phyloP scores from a whole-genome alignment of 2,797 vertebrate genomes.

The Lates japonicus region DNA sequence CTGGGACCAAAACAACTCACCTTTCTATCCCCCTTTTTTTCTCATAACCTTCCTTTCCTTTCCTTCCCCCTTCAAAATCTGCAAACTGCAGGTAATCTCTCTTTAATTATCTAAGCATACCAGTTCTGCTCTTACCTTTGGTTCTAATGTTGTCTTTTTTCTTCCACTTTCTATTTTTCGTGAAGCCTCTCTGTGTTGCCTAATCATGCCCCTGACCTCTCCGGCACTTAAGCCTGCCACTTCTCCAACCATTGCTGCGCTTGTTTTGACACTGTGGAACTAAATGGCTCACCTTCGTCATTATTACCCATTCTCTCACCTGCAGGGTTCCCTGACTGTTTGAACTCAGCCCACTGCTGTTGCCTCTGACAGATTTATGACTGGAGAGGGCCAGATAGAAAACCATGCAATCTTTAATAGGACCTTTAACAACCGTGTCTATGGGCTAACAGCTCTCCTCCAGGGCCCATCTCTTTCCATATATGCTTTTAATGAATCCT shows the following conservation, averaged over 20 bases:
- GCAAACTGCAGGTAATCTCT: slow-evolving; percentile 47
- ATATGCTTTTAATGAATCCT: slow-evolving; percentile 69
- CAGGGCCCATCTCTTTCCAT: slow-evolving; percentile 59
- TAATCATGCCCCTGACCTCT: slow-evolving; percentile 28
- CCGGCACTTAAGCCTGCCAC: not conserved
- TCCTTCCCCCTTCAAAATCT: slow-evolving; percentile 18
- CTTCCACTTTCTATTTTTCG: slow-evolving; percentile 7
- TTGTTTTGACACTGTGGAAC: slow-evolving; percentile 63
- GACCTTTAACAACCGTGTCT: slow-evolving; percentile 61
- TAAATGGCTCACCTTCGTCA: slow-evolving; percentile 53
- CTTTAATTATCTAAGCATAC: slow-evolving; percentile 57
- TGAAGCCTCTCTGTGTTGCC: slow-evolving; percentile 17
- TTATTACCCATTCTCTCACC: slow-evolving; percentile 68
- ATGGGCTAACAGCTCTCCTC: slow-evolving; percentile 54
- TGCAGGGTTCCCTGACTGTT: slow-evolving; percentile 72
- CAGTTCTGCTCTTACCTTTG: slow-evolving; percentile 5
- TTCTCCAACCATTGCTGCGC: not conserved
- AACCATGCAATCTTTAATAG: slow-evolving; percentile 63
- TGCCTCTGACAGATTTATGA: slow-evolving; percentile 76
- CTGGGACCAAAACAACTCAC: slow-evolving; percentile 58
- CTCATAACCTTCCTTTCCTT: slow-evolving; percentile 23
- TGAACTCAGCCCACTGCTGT: slow-evolving; percentile 66
- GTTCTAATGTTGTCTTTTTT: slow-evolving; percentile 7
- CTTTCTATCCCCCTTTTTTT: slow-evolving; percentile 41
- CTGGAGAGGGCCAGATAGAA: slow-evolving; percentile 38